Base-by-base conservation (phyloP, 2,888 invertebrate species). In the Suillia variegata region DNA sequence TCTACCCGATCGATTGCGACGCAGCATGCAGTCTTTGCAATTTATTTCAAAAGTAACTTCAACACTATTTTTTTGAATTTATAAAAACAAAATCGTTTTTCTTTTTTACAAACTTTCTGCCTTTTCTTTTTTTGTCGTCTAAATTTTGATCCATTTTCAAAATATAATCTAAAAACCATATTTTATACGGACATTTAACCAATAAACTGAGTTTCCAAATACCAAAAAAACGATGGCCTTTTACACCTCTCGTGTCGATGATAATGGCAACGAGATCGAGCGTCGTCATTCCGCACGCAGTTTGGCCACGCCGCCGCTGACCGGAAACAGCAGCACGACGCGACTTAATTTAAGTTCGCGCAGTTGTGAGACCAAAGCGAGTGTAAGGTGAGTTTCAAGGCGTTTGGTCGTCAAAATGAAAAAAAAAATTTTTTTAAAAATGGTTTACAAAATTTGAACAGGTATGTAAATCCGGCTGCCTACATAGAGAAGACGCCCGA, bases 401-500 rank as follows among this genome's bases (percentile, higher is more conserved):
- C 2, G 6, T 24, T 6, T 3, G 24, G 17, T n/a, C n/a, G 2
- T 20, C 21, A 38, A 22, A 38, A 12, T 18, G 1, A 24, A 21
- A 13, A n/a, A 2, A 2, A 5, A 12, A 1, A 15, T 15, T 53
- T 5, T 56, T 20, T n/a, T 17, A 21, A n/a, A 42, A 12, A 10
- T 13, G 17, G n/a, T 13, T 2, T 54, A 48, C 26, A 62, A 54
- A 42, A 62, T 4, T 53, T 53, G 15, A 21, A 12, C 24, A 76
- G 75, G 57, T 69, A 65, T 45, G 64, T 73, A 0, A 75, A 73
- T 65, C 60, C 72, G 1, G 70, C 74, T 12, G 67, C 65, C 22
- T 71, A 62, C 56, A 67, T 70, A 34, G 69, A 71, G 45, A 72
- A 66, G 59, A 62, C 55, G 13, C 63, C 58, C 0, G 50, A 20